A percentile compares a stretch with the other conserved stretches of the same genome.
Evolutionary conservation across 1,140 invertebrate genomes (phyloP).

Genomic region (Caligus rogercresseyi): DNA sequence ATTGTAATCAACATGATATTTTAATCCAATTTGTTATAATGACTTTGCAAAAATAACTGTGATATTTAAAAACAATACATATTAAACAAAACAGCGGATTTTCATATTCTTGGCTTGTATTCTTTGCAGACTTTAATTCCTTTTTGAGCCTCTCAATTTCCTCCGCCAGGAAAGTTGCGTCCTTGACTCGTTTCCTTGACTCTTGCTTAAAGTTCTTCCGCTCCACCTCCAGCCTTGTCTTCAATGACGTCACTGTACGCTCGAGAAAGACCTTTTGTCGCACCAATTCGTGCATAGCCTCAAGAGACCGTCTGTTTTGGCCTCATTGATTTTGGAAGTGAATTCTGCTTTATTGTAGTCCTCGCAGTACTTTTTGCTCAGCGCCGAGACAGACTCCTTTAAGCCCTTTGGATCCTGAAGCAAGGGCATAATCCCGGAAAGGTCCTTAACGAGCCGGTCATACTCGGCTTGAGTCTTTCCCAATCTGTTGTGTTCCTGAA

Average conservation of each 20-base stretch:
- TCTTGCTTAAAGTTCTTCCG: conserved; percentile 4
- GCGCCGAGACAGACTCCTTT: not conserved
- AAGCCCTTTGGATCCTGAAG: not conserved
- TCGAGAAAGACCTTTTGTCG: conserved; percentile 11
- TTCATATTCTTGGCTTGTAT: not conserved
- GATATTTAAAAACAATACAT: too few relatives aligned
- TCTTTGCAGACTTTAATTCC: not conserved
- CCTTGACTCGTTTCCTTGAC: not conserved
- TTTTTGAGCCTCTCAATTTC: conserved; percentile 5
- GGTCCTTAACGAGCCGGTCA: not conserved
- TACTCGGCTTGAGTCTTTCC: not conserved
- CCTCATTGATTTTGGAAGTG: not conserved
- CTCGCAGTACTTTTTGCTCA: not conserved
- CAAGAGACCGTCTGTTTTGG: not conserved
- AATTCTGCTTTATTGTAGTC: not conserved
- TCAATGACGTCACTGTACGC: conserved; percentile 5
- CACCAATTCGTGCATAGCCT: conserved; percentile 7
- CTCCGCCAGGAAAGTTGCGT: conserved; percentile 3
- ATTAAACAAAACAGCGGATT: too few relatives aligned
- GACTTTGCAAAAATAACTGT: too few relatives aligned
- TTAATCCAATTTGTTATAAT: too few relatives aligned
- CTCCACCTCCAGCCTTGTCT: not conserved
- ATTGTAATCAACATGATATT: too few relatives aligned
- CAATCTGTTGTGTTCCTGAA: not conserved
- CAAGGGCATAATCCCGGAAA: not conserved